Evolutionary conservation across 2,797 vertebrate species (phyloP), one percentile per base, ranked within the genome.

Genomic region (Falco rusticolus): DNA sequence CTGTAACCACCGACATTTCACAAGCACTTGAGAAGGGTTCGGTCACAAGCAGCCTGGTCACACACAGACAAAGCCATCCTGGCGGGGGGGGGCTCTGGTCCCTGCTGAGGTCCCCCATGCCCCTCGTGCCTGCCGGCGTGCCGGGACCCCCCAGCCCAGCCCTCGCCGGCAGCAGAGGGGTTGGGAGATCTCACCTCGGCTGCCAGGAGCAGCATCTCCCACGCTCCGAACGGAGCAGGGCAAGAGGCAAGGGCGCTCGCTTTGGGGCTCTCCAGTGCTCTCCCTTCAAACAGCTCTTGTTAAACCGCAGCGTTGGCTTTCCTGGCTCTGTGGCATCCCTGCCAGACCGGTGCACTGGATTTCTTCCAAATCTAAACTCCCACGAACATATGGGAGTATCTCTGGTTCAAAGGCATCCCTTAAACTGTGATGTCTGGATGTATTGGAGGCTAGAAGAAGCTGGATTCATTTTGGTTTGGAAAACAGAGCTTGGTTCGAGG

Each of bases 11-110:
- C 84, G 66, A 71, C 85, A 24, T 11, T 93, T 89, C 97, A 93
- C 92, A 53, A 97, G 96, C 91, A 80, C 92, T 96, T 84, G 95
- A 96, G 97, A 97, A 98, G 97, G 96, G 96, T 96, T 97, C n/a
- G 95, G 96, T 84, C 94, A 96, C 17, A 21, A 68, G 79, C 95
- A 95, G 96, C 96, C 92, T 31, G 75, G 39, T 87, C 25, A 25
- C 33, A 1, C 31, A 6, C 22, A 16, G 87, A 56, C 85, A 72
- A 51, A 45, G 72, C 74, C 84, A 17, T 5, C 71, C 48, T 10
- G 26, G 60, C 5, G 5, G 8, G 39, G 26, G 59, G 37, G 13
- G 34, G 34, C 26, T 41, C 26, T 20, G 33, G 22, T 37, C 60
- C 65, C 43, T 15, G 14, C 5, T 2, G 4, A 21, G 11, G 33